Conservation (phyloP, 1,140 invertebrate genomes). For the Trialeurodes vaporariorum region DNA sequence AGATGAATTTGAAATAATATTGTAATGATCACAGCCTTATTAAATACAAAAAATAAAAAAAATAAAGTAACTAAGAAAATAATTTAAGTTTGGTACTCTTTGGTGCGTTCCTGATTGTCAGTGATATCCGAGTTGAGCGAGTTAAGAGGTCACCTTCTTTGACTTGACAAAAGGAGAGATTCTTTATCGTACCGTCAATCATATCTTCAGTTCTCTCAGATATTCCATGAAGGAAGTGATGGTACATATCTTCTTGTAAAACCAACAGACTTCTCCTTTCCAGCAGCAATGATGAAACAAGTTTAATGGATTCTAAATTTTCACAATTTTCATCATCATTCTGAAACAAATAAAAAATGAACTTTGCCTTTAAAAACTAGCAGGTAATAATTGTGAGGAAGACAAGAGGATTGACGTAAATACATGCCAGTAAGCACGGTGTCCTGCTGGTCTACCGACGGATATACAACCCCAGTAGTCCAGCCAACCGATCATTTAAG, state of each 20-base stretch:
- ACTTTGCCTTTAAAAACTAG: too few relatives aligned
- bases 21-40: too few relatives aligned
- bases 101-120: slow-evolving; percentile 89
- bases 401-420: too few relatives aligned
- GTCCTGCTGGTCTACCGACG: too few relatives aligned
- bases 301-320: not conserved
- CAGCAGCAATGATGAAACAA: slow-evolving; percentile 54
- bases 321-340: not conserved
- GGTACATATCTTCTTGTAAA: slow-evolving; percentile 72
- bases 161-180: slow-evolving; percentile 51
- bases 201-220: slow-evolving; percentile 56
- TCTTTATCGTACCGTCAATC: slow-evolving; percentile 50
- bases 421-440: too few relatives aligned
- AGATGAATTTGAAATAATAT: too few relatives aligned
- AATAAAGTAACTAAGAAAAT: slow-evolving; percentile 30
- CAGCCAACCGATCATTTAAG: too few relatives aligned
- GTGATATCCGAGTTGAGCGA: slow-evolving; percentile 65
- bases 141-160: slow-evolving; percentile 41
- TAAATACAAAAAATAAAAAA: too few relatives aligned
- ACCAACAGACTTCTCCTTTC: slow-evolving; percentile 81
- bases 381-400: too few relatives aligned
- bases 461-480: too few relatives aligned
- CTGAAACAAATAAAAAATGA: too few relatives aligned
- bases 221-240: slow-evolving; percentile 80
- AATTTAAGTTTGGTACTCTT: slow-evolving; percentile 61